Base-by-base conservation (phyloP, 2,797 vertebrate species). In the Pangasius larnaudii region DNA sequence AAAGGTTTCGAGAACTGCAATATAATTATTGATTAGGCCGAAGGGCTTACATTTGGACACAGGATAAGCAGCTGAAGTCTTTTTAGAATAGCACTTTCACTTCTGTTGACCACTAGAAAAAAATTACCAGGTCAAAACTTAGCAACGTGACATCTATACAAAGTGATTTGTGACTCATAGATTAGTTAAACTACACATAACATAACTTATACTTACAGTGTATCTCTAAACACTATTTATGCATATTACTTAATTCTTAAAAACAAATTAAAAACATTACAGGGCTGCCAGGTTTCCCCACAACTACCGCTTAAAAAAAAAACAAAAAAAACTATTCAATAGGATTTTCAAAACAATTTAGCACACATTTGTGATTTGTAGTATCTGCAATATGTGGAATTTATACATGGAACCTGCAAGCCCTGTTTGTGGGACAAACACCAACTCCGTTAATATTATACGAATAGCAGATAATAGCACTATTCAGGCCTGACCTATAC, bases 1-100 rank as follows among this genome's bases (percentile, higher is more conserved):
- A 74, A 89, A 87, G 85, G 39, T 84, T 80, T 87, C 82, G 74
- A 71, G 82, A 91, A 80, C 83, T 84, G 85, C 69, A 92, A 74
- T 85, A 87, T 92, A 89, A 86, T 75, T 89, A 91, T 92, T 82
- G 90, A 92, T 91, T 82, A 71, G 84, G 77, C 83, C 58, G 51
- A 78, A 39, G 75, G 88, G 86, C 75, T 59, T 80, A 88, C 75
- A 74, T 87, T 89, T 74, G 56, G 84, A 86, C 53, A 59, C 82
- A 72, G 69, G 80, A 88, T 89, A 91, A 88, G 82, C 87, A 90
- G 90, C 87, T 75, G 46, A 74, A 87, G 84, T 80, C 85, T 80
- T 86, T 85, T 75, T 80, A 87, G 85, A 65, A 74, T 78, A 58
- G 49, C 65, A 56, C 83, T 84, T 51, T 84, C 42, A 71, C 74